phyloP scores from a whole-genome alignment of 2,797 vertebrate species.

The Manis crassicaudata region DNA sequence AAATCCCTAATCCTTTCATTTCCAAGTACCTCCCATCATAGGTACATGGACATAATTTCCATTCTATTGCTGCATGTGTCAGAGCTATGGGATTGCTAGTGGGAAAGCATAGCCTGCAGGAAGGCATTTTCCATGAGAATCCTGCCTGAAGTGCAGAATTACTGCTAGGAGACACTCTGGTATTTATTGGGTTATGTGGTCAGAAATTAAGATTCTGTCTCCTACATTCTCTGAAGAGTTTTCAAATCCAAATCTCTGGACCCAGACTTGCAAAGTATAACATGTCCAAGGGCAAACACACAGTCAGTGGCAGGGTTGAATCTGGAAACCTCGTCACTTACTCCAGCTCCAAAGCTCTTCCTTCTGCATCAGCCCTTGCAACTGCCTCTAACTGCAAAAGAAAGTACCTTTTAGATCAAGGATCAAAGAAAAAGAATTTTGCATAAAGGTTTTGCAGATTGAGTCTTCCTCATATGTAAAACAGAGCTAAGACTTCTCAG shows the following conservation, averaged over 20 bases:
- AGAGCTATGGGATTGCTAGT: background rate
- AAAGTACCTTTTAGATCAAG: background rate
- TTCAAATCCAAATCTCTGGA: background rate
- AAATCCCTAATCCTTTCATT: background rate
- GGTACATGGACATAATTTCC: background rate
- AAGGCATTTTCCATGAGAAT: background rate
- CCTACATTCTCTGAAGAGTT: background rate
- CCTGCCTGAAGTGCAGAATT: background rate
- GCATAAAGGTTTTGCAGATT: background rate
- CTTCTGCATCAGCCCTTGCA: background rate
- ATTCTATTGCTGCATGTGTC: background rate
- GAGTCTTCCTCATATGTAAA: background rate
- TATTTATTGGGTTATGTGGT: background rate
- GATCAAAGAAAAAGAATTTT: background rate
- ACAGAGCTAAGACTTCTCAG: background rate
- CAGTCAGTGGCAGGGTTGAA: background rate
- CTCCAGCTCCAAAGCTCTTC: background rate
- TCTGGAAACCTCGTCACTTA: background rate
- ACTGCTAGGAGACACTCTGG: background rate
- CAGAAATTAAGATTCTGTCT: background rate
- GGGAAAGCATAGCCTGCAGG: background rate
- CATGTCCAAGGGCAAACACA: too few relatives aligned
- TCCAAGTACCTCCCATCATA: background rate
- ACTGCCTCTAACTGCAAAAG: background rate
- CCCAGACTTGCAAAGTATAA: background rate